Base-by-base conservation (phyloP, 1,140 invertebrate species). In the Geopemphigus sp. region DNA sequence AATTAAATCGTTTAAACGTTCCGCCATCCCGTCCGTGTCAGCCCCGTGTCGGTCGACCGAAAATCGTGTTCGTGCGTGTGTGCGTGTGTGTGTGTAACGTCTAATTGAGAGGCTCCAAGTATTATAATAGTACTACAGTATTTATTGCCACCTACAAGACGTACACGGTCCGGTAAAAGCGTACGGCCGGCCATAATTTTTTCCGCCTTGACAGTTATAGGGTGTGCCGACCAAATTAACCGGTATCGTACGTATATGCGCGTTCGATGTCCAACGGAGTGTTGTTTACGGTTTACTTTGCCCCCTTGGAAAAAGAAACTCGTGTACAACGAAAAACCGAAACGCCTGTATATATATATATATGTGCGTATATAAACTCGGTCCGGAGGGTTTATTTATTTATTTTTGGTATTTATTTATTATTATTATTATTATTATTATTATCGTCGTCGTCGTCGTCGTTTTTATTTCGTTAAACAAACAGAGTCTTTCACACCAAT, bases 171-270 rank as follows among this genome's bases (percentile, higher is more conserved):
- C 57, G 24, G 73, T 76, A 76, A 76, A 76, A 76, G 56, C 54
- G 22, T 29, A 24, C n/a, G 54, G 14, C 11, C 11, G 15, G 50
- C 57, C n/a, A 61, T 78, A 78, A 78, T 78, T 78, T 63, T 78
- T 78, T 50, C 57, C 74, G 59, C 74, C 74, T 59, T 61, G 74
- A 78, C 74, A 78, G 74, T 63, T 61, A 63, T 78, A 50, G 74
- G 74, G 74, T 78, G 74, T 63, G 74, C 73, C 74, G 74, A 78
- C 74, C 74, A 61, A 78, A 78, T 78, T 50, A 78, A 78, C 74
- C 74, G 74, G 74, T 78, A 78, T 26, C 24, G 10, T 56, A 57
- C 39, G 11, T 45, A 45, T 5, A 45, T 29, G 24, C 39, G 54
- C 73, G 19, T 47, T 61, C 57, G 57, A 74, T 74, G 53, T 74